Evolutionary conservation across 2,113 vertebrate genomes (phyloP).

Genomic region (Nibea coibor): DNA sequence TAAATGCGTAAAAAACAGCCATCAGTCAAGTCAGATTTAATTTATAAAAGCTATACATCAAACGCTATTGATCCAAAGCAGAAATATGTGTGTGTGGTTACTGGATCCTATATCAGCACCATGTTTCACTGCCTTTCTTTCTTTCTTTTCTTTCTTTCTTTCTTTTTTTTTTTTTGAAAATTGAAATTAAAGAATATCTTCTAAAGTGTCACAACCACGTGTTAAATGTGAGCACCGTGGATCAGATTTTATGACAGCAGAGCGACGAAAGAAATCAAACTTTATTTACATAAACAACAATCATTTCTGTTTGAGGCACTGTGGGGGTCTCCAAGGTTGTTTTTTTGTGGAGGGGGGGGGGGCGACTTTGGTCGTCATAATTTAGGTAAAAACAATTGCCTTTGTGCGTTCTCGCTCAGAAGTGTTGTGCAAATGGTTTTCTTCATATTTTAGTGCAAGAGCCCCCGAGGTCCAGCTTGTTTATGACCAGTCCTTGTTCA

Average conservation of each 20-base stretch:
- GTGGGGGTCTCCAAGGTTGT: background rate
- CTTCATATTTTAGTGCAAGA: constrained; percentile 36
- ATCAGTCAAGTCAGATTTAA: constrained; percentile 32
- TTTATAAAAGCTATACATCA: constrained; percentile 26
- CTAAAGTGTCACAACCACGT: background rate
- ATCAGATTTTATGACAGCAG: constrained; percentile 36
- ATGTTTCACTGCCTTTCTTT: background rate
- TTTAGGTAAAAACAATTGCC: constrained; percentile 3
- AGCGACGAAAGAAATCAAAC: constrained; percentile 11
- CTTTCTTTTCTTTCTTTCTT: background rate
- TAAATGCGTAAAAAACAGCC: background rate
- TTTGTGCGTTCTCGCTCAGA: constrained; percentile 1
- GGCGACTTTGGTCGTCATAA: background rate
- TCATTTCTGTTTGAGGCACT: background rate
- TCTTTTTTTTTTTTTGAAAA: background rate
- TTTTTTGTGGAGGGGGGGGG: too few relatives aligned
- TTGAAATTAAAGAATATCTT: background rate
- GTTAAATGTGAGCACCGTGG: background rate
- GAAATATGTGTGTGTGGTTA: background rate
- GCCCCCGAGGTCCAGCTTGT: constrained; percentile 48
- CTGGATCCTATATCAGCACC: background rate
- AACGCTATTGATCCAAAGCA: constrained; percentile 10
- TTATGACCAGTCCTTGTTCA: constrained; percentile 46
- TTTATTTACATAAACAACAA: constrained; percentile 40
- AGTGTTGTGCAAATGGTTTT: constrained; percentile 25